phyloP scores from a whole-genome alignment of 2,113 vertebrate species.

The Aramus guarauna region DNA sequence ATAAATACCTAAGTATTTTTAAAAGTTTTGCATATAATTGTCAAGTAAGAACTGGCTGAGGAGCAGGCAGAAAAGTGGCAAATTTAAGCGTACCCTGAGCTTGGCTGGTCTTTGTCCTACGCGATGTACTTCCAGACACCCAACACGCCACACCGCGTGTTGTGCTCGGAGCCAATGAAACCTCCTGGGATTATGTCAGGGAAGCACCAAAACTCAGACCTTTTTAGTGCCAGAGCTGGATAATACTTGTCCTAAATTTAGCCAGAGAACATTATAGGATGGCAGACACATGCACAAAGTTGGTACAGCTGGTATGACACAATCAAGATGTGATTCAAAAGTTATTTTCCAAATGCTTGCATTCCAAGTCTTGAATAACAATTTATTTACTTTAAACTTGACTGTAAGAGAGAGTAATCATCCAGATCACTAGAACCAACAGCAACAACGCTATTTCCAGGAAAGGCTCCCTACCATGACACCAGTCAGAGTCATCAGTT shows the following conservation, averaged over 20 bases:
- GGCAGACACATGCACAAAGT: background rate
- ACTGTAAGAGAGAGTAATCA: background rate
- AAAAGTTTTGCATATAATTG: background rate
- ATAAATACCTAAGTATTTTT: background rate
- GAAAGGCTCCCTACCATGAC: background rate
- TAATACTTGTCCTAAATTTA: background rate
- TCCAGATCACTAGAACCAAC: background rate
- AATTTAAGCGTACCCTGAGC: background rate
- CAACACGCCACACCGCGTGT: accelerated
- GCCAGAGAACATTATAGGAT: background rate
- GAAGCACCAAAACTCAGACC: background rate
- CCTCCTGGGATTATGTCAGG: background rate
- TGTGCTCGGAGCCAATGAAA: background rate
- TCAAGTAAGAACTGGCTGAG: background rate
- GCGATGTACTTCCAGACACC: background rate
- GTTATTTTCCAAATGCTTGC: background rate
- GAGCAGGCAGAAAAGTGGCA: background rate
- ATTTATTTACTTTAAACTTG: background rate
- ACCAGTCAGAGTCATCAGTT: background rate
- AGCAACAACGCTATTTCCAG: background rate
- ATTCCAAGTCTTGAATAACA: background rate
- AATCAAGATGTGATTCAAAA: background rate
- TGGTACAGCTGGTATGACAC: background rate
- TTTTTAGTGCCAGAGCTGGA: background rate
- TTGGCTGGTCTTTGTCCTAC: background rate